Evolutionary conservation across 1,140 invertebrate species (phyloP).

Genomic region (Agrypnia vestita): DNA sequence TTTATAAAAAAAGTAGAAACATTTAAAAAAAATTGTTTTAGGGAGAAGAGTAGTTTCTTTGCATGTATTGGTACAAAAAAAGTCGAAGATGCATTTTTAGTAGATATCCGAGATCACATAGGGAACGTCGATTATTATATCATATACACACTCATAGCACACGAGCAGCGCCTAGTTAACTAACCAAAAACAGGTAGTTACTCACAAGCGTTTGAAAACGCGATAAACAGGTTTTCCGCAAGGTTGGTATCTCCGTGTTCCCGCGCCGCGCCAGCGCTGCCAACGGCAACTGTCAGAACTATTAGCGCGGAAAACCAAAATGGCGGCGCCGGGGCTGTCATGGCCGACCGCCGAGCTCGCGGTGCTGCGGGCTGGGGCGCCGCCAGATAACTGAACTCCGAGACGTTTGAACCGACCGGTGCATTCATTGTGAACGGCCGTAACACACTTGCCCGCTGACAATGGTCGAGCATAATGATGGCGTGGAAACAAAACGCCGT

Average conservation of each 20-base stretch:
- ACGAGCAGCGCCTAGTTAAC: no score
- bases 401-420: background rate
- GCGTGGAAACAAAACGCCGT: background rate
- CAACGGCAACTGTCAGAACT: conserved; percentile 29
- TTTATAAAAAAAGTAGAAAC: no score
- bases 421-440: background rate
- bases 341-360: conserved; percentile 20
- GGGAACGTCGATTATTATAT: no score
- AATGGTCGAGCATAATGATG: conserved; percentile 14
- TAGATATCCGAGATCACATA: no score
- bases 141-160: no score
- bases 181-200: background rate
- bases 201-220: conserved; percentile 49
- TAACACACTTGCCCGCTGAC: background rate
- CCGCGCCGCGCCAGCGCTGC: conserved; percentile 16
- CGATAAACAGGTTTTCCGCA: conserved; percentile 50
- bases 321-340: conserved; percentile 24
- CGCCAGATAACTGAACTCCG: background rate
- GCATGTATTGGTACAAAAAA: no score
- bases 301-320: conserved; percentile 30
- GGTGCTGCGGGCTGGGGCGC: conserved; percentile 1
- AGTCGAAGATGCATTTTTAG: no score
- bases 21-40: no score
- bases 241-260: conserved; percentile 26
- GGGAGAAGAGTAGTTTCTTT: no score